Evolutionary conservation across 1,140 invertebrate species (phyloP).

Genomic region (Stegodyphus dumicola): DNA sequence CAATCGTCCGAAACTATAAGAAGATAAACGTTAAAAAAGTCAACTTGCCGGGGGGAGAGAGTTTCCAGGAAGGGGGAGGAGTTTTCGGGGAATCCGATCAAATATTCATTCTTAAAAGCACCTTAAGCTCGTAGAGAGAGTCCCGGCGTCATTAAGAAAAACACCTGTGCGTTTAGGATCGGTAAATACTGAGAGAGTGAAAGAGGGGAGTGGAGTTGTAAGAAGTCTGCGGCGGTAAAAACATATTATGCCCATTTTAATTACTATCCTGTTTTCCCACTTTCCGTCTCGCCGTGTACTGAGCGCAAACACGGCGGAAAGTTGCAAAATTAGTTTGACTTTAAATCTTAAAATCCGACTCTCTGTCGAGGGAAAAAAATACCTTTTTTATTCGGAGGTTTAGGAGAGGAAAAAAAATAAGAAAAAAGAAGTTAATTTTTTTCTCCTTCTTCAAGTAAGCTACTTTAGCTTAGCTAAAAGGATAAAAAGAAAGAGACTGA

Average conservation of each 20-base stretch:
- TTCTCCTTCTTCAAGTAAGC: neutral
- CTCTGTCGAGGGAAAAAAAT: neutral
- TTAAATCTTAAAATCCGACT: constrained; percentile 54
- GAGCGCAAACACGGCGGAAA: constrained; percentile 58
- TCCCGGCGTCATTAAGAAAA: constrained; percentile 54
- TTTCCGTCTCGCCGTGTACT: neutral
- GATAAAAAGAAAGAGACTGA: constrained; percentile 43
- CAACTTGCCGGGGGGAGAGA: neutral
- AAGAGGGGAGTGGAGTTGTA: constrained; percentile 43
- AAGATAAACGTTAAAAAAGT: constrained; percentile 57
- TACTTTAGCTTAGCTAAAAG: constrained; percentile 33
- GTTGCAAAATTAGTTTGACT: constrained; percentile 61
- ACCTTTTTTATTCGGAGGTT: neutral
- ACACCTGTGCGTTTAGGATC: constrained; percentile 58
- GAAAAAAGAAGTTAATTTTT: constrained; percentile 42
- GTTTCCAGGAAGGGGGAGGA: constrained; percentile 1
- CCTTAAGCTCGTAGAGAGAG: constrained; percentile 51
- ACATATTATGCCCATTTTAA: constrained; percentile 61
- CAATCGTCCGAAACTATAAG: constrained; percentile 52
- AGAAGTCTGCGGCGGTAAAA: constrained; percentile 55
- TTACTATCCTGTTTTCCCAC: constrained; percentile 59
- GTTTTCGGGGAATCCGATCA: constrained; percentile 38
- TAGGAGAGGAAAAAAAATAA: neutral
- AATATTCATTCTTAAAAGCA: constrained; percentile 60
- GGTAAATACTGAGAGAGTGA: constrained; percentile 42